A percentile compares a stretch with the other conserved stretches of the same genome.
Conservation (phyloP, 1,140 invertebrate genomes). For the Planococcus citri region DNA sequence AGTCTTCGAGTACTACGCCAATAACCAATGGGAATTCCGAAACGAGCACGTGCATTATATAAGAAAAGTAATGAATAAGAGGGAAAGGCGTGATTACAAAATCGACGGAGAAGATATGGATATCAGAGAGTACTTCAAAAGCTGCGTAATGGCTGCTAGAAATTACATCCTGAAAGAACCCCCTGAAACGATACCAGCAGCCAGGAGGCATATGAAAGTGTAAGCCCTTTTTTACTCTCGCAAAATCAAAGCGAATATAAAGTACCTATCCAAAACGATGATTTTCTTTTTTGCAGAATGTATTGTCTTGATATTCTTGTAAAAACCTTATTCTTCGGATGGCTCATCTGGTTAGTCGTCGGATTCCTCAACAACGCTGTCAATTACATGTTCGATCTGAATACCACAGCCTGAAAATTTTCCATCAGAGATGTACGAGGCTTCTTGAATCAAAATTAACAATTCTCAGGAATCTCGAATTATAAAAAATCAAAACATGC, state of each 20-base stretch:
- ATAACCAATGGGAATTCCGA: constrained; percentile 71
- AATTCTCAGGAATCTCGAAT: not conserved
- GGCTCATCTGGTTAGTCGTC: constrained; percentile 33
- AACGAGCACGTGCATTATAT: constrained; percentile 46
- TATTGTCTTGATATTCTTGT: constrained; percentile 43
- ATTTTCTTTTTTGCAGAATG: constrained; percentile 42
- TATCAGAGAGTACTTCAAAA: constrained; percentile 56
- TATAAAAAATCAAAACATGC: not conserved
- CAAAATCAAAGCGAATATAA: constrained; percentile 22
- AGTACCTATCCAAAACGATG: constrained; percentile 13
- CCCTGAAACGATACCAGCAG: constrained; percentile 68
- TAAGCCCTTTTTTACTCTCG: constrained; percentile 33
- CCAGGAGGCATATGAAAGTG: constrained; percentile 57
- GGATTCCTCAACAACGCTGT: not conserved
- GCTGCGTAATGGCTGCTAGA: constrained; percentile 56
- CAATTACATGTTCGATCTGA: constrained; percentile 2
- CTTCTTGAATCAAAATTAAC: not conserved
- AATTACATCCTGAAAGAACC: constrained; percentile 67
- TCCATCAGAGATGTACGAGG: not conserved
- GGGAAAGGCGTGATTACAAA: constrained; percentile 50
- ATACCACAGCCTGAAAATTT: not conserved
- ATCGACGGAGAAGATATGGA: constrained; percentile 57
- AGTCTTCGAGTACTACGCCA: constrained; percentile 74
- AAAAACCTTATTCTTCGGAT: constrained; percentile 36
- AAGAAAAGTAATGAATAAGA: constrained; percentile 45